phyloP scores from a whole-genome alignment of 2,113 vertebrate genomes.

The Gambusia holbrooki region DNA sequence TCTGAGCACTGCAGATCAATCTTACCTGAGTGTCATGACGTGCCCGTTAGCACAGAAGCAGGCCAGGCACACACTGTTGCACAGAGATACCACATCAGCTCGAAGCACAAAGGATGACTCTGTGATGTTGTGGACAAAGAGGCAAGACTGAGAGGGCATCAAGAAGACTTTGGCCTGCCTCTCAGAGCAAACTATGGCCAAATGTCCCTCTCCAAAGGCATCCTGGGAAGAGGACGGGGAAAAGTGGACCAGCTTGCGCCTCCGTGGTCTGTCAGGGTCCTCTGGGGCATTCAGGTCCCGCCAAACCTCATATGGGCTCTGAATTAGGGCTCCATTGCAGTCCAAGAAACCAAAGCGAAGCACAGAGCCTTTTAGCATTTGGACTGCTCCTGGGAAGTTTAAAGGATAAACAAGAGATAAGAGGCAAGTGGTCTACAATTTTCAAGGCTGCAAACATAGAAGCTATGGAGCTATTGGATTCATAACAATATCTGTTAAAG shows the following conservation, averaged over 20 bases:
- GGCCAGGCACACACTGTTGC: slow-evolving; percentile 91
- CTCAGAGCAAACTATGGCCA: slow-evolving; percentile 94
- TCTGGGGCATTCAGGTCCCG: slow-evolving; percentile 86
- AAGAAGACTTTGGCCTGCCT: slow-evolving; percentile 98
- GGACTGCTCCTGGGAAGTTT: slow-evolving; percentile 82
- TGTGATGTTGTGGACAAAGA: slow-evolving; percentile 97
- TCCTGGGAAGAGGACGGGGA: slow-evolving; percentile 91
- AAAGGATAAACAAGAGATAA: not conserved
- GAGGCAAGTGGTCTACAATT: not conserved
- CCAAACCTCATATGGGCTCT: slow-evolving; percentile 92
- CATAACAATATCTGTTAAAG: not conserved
- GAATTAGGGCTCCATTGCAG: slow-evolving; percentile 85
- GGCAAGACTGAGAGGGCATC: slow-evolving; percentile 96
- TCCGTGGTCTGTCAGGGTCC: slow-evolving; percentile 87
- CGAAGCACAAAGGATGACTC: slow-evolving; percentile 95
- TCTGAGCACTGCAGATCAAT: not conserved
- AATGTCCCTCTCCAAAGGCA: slow-evolving; percentile 87
- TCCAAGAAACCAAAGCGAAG: slow-evolving; percentile 91
- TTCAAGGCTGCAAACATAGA: not conserved
- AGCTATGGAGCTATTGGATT: not conserved
- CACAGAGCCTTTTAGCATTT: slow-evolving; percentile 93
- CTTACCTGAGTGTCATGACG: slow-evolving; percentile 96
- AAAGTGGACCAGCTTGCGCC: slow-evolving; percentile 89
- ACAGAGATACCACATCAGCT: slow-evolving; percentile 90
- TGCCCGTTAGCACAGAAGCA: slow-evolving; percentile 98